A percentile compares a stretch with the other conserved stretches of the same genome.
Conservation (phyloP, 2,113 vertebrate species). For the Hirundichthys speculiger region DNA sequence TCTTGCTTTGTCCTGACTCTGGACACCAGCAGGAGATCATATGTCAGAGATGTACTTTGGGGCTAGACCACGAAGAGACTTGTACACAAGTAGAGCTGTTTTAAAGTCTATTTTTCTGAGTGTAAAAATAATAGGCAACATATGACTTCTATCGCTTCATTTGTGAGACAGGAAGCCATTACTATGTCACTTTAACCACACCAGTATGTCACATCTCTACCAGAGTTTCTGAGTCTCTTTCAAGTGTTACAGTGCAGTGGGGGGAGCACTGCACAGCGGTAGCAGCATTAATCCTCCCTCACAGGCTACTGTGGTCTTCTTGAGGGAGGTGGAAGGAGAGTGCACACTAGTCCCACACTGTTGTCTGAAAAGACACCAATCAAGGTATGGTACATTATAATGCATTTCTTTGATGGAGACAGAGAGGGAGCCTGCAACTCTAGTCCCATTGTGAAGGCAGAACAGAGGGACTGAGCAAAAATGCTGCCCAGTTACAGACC, state of each 20-base stretch:
- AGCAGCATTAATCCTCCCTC: slow-evolving; percentile 54
- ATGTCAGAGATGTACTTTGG: too few relatives aligned
- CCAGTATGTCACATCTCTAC: slow-evolving; percentile 29
- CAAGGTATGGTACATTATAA: slow-evolving; percentile 42
- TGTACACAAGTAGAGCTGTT: too few relatives aligned
- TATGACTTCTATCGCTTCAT: not conserved
- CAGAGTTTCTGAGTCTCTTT: slow-evolving; percentile 25
- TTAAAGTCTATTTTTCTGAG: too few relatives aligned
- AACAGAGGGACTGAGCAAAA: slow-evolving; percentile 30
- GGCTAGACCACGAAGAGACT: too few relatives aligned
- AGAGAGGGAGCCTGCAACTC: slow-evolving; percentile 24
- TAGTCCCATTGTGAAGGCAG: slow-evolving; percentile 24
- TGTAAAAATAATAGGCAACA: not conserved
- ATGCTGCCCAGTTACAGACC: slow-evolving; percentile 24
- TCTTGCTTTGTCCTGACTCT: too few relatives aligned
- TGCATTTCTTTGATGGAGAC: slow-evolving; percentile 32
- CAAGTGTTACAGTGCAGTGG: slow-evolving; percentile 26
- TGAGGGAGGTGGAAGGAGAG: slow-evolving; percentile 22
- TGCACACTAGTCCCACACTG: slow-evolving; percentile 14
- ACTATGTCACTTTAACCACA: slow-evolving; percentile 18
- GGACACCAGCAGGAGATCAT: too few relatives aligned
- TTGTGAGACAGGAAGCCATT: not conserved
- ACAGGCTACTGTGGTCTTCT: slow-evolving; percentile 29
- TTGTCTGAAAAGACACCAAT: slow-evolving; percentile 44
- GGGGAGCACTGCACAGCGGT: slow-evolving; percentile 24